Evolutionary conservation across 2,888 invertebrate species (phyloP), one percentile per base, ranked within the genome.

Genomic region (Eristalinus sepulchralis): DNA sequence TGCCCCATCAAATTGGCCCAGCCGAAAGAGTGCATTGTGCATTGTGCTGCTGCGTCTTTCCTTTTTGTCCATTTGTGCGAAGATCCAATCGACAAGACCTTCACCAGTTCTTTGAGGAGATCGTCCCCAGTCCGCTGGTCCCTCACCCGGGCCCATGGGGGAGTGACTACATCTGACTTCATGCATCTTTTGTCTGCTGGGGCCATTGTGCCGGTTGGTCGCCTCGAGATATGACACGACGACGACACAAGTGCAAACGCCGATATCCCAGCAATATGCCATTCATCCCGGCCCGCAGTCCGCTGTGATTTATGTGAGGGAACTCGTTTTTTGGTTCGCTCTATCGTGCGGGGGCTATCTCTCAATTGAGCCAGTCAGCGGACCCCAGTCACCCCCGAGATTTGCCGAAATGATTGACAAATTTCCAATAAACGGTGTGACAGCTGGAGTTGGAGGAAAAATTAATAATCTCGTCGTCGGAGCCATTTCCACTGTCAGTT

Each of bases 181-280:
- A 85, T 85, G 85, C 82, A 85, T 85, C 85, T 85, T 81, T 85
- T 85, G 85, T 85, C 68, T 72, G 82, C 31, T 68, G 77, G 36
- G 76, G 57, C 73, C 70, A 85, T 85, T 85, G 63, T 77, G 47
- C 34, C 66, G 66, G 36, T 75, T 27, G 13, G 27, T 55, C 34
- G 77, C 73, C 66, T 66, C 13, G 53, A 85, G 77, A 70, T 77
- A 82, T 82, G 62, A 64, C 59, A 39, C 47, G 47, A 47, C 47
- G 72, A 73, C 77, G 39, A 57, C 77, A 82, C 85, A 85, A 82
- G 85, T 82, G 82, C 82, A 77, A 33, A 39, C 13, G 17, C 31
- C 11, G 20, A 27, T n/a, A 27, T n/a, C 20, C 9, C 13, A 60
- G 22, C 57, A n/a, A 3, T n/a, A 20, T 11, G 33, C 47, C 13